Evolutionary conservation across 2,113 vertebrate genomes (phyloP).

Genomic region (Pluvianellus socialis): DNA sequence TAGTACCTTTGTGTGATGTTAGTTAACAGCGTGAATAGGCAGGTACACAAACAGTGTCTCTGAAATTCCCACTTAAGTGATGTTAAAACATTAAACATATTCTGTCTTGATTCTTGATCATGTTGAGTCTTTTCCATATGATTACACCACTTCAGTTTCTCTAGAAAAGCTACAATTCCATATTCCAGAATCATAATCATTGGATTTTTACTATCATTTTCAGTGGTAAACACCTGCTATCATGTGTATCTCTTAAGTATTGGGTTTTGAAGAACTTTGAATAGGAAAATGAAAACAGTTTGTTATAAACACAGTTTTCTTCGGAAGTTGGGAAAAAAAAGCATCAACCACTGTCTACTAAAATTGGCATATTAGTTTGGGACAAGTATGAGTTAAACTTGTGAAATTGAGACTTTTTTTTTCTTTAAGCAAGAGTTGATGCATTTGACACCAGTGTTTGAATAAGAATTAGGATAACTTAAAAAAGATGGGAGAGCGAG

Average conservation of each 20-base stretch:
- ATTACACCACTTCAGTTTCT: not conserved
- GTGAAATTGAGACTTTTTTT: not conserved
- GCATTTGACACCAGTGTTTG: not conserved
- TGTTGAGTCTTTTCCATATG: not conserved
- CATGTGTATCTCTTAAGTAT: not conserved
- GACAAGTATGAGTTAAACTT: not conserved
- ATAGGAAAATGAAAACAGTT: not conserved
- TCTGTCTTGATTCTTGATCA: not conserved
- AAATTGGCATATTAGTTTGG: not conserved
- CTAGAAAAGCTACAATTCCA: not conserved
- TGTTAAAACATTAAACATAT: not conserved
- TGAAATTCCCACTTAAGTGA: not conserved
- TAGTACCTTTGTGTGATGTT: not conserved
- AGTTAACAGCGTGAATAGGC: not conserved
- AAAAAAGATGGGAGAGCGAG: accelerated
- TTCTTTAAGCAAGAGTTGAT: not conserved
- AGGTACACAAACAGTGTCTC: not conserved
- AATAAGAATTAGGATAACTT: not conserved
- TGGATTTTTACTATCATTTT: not conserved
- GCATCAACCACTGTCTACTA: not conserved
- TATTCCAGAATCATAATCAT: not conserved
- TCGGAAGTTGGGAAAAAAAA: not conserved
- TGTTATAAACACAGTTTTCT: not conserved
- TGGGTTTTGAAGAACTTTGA: not conserved
- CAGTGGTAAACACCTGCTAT: not conserved